A percentile compares a stretch with the other conserved stretches of the same genome.
These are phyloP conservation scores for Drosophila recens DNA, from an alignment of 2,888 invertebrate species.

Conservation along the genomic window DNA sequence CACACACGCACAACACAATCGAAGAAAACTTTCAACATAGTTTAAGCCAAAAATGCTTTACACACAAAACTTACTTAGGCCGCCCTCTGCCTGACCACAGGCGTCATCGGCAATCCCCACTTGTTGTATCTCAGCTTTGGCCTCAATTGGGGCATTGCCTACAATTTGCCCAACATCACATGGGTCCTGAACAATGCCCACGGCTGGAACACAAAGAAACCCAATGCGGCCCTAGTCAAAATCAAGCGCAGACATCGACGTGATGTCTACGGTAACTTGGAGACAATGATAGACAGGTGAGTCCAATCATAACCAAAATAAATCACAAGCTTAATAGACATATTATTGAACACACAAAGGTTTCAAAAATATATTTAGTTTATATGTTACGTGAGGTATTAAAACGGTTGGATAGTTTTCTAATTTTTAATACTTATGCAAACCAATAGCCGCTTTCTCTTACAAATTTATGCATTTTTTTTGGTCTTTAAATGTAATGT, in stretches of 20 bases:
- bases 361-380: slow-evolving; percentile 1
- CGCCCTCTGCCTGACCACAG: slow-evolving; percentile 88
- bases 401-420: no score
- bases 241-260: slow-evolving; percentile 87
- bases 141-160: slow-evolving; percentile 90
- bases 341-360: background rate
- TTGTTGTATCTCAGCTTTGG: slow-evolving; percentile 88
- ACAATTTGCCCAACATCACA: slow-evolving; percentile 87
- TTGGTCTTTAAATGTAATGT: no score
- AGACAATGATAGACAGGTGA: slow-evolving; percentile 90
- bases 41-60: slow-evolving; percentile 33
- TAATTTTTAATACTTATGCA: no score
- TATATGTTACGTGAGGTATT: background rate
- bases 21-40: slow-evolving; percentile 34
- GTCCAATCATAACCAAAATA: slow-evolving; percentile 38
- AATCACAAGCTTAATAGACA: background rate
- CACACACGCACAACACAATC: background rate
- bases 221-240: slow-evolving; percentile 48
- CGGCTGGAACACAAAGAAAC: slow-evolving; percentile 66
- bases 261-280: slow-evolving; percentile 89
- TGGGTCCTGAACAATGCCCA: slow-evolving; percentile 85
- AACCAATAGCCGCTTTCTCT: no score
- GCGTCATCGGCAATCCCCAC: slow-evolving; percentile 87
- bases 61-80: slow-evolving; percentile 70
- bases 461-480: no score